Base-by-base conservation (phyloP, 2,113 vertebrate genomes). In the Dissostichus mawsoni region DNA sequence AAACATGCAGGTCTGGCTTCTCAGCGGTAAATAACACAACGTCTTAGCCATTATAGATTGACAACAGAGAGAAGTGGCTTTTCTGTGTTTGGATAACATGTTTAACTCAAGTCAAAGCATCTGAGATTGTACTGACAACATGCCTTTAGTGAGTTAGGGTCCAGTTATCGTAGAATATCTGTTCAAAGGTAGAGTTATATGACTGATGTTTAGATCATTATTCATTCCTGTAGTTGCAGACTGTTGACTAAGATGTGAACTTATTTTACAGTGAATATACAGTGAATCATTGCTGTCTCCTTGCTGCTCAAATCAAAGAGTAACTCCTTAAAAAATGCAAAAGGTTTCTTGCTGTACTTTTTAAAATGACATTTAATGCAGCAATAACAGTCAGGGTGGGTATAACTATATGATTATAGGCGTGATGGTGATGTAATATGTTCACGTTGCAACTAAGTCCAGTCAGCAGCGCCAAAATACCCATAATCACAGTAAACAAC, bases 401-500 rank as follows among this genome's bases (percentile, higher is more conserved):
- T 59, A 74, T 84, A 53, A 16, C 52, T 45, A 47, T 64, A 55
- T 87, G 76, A 89, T 88, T 87, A 73, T 62, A 73, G 83, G 85
- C 76, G 50, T 82, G 74, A 68, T 63, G 66, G 33, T 82, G 84
- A 89, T 77, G 76, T 56, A 74, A 83, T 48, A 56, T 18, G 14
- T 55, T 81, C 72, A 70, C 33, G 23, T 23, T 62, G 57, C 81
- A 74, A 50, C 29, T 70, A n/a, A 65, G 85, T 84, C 72, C 48
- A 78, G 87, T 80, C 85, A 81, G 65, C 82, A 76, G 52, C 59
- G 29, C 11, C 41, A 61, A 85, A 88, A 81, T 71, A 74, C 89
- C 36, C 71, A 56, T 92, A 86, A 89, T 91, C 79, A 80, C 68
- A 66, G 69, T 78, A 86, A 90, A 86, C 76, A 85, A 71, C 59